Percentiles rank a stretch among this genome's conserved stretches.
Evolutionary conservation across 2,888 invertebrate species (phyloP).

Genomic region (Empis stercorea): DNA sequence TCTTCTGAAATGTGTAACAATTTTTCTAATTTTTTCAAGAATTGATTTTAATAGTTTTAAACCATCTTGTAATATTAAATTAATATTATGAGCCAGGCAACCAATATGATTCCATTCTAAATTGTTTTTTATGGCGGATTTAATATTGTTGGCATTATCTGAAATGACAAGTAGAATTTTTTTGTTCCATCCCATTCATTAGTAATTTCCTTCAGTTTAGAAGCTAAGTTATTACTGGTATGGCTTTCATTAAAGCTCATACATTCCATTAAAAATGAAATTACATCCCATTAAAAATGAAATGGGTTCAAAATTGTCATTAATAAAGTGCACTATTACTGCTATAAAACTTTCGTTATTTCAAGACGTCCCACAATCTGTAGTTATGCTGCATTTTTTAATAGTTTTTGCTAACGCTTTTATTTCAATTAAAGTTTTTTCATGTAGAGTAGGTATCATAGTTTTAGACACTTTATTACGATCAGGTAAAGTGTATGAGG

Average conservation of each 20-base stretch:
- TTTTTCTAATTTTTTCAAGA: background rate
- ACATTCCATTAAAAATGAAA: no score
- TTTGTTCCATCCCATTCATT: conserved; percentile 17
- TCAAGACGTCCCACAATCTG: conserved; percentile 23
- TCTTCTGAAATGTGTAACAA: conserved; percentile 15
- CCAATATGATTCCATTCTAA: conserved; percentile 15
- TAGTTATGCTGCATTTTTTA: conserved; percentile 17
- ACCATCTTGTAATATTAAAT: conserved; percentile 12
- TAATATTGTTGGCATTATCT: conserved; percentile 12
- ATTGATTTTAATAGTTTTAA: conserved; percentile 1
- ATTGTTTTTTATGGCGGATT: conserved; percentile 11
- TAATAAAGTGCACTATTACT: conserved; percentile 17
- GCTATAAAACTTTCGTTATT: conserved; percentile 20
- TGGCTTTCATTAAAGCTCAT: conserved; percentile 14
- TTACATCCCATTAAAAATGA: conserved; percentile 17
- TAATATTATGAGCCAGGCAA: conserved; percentile 14
- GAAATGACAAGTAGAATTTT: conserved; percentile 20
- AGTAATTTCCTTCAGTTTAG: conserved; percentile 14
- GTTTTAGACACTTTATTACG: conserved; percentile 12
- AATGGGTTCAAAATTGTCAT: conserved; percentile 17
- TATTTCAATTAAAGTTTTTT: conserved; percentile 12
- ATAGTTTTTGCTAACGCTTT: conserved; percentile 11
- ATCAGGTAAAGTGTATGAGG: conserved; percentile 13
- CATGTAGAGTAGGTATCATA: conserved; percentile 19
- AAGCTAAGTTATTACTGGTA: conserved; percentile 19